Conservation (phyloP, 2,113 vertebrate genomes). For the Pycnonotus jocosus region DNA sequence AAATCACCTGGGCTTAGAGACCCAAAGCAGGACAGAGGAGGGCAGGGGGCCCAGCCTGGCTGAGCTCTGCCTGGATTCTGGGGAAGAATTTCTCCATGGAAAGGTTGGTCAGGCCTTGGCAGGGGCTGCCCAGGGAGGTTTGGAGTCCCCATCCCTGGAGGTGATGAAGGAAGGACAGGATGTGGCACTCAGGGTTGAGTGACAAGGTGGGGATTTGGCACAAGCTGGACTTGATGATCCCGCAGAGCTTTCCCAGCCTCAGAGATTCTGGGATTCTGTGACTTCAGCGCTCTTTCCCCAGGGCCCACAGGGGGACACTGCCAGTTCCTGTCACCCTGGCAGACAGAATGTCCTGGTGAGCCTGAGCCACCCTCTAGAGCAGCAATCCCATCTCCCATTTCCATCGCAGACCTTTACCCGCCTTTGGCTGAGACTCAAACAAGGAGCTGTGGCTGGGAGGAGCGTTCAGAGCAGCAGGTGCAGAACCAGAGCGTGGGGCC, state of each 20-base stretch:
- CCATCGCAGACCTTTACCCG: background rate
- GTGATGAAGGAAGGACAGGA: background rate
- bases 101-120: rapidly evolving
- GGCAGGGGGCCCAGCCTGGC: background rate
- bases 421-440: rapidly evolving
- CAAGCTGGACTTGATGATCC: rapidly evolving
- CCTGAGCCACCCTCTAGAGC: rapidly evolving
- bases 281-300: background rate
- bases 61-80: background rate
- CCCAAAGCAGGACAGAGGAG: background rate
- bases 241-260: background rate
- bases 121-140: background rate
- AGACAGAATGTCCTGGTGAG: rapidly evolving
- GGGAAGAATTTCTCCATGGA: background rate
- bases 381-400: rapidly evolving
- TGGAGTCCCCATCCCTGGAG: background rate
- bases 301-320: rapidly evolving
- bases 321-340: background rate
- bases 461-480: background rate
- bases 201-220: rapidly evolving
- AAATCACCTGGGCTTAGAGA: background rate
- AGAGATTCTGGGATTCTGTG: rapidly evolving
- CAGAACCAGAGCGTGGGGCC: rapidly evolving
- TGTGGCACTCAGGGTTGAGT: background rate
- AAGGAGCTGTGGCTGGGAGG: rapidly evolving